phyloP scores from a whole-genome alignment of 2,888 invertebrate species.

The Drosophila ezoana region DNA sequence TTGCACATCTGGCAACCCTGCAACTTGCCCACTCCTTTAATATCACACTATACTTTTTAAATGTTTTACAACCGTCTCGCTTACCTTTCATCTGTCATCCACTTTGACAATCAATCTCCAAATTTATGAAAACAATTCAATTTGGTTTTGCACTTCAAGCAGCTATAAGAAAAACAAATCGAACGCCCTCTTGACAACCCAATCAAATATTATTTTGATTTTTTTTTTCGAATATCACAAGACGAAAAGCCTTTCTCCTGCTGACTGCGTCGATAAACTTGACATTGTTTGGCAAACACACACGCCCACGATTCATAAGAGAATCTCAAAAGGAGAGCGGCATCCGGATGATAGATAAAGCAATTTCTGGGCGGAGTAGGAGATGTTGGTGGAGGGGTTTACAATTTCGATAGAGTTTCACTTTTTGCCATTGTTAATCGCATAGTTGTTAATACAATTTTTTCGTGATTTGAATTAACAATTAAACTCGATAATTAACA shows the following conservation, averaged over 20 bases:
- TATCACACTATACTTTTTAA: no score
- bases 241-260: constrained; percentile 49
- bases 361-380: neutral
- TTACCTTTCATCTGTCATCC: constrained; percentile 9
- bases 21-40: neutral
- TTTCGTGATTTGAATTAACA: constrained; percentile 68
- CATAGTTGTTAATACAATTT: constrained; percentile 21
- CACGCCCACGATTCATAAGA: constrained; percentile 41
- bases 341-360: neutral
- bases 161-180: constrained; percentile 28
- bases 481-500: constrained; percentile 72
- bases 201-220: constrained; percentile 23
- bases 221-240: neutral
- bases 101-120: constrained; percentile 32
- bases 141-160: constrained; percentile 22
- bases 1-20: neutral
- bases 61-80: no score
- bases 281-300: constrained; percentile 50
- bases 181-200: constrained; percentile 5
- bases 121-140: constrained; percentile 16
- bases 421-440: constrained; percentile 57
- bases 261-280: constrained; percentile 22
- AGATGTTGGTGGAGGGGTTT: neutral
- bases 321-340: constrained; percentile 17
- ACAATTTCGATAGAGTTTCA: constrained; percentile 64